Conservation (phyloP, 2,888 invertebrate genomes). For the Megastigmus dorsalis region DNA sequence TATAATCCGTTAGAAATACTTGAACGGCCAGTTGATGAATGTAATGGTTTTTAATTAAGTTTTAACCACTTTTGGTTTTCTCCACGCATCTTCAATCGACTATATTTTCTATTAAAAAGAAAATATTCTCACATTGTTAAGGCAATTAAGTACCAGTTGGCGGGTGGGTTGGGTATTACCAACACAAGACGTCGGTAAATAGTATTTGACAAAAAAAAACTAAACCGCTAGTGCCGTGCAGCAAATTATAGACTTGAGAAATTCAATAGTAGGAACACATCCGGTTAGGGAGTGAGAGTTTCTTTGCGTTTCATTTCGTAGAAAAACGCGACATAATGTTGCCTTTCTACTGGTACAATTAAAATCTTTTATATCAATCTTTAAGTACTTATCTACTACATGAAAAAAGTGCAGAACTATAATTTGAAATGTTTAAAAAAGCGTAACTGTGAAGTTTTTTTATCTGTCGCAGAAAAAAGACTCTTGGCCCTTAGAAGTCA, state of each 20-base stretch:
- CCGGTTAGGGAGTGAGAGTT: slow-evolving; percentile 16
- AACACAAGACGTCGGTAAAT: background rate
- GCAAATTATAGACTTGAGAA: slow-evolving; percentile 32
- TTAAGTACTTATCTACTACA: background rate
- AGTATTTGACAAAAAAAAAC: slow-evolving; percentile 4
- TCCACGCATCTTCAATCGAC: too few relatives aligned
- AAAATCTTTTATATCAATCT: slow-evolving; percentile 16
- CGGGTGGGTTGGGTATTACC: background rate
- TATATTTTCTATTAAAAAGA: background rate
- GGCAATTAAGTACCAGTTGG: background rate
- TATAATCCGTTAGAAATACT: too few relatives aligned
- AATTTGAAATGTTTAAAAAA: slow-evolving; percentile 10
- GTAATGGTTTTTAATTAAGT: too few relatives aligned
- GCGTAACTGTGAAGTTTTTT: slow-evolving; percentile 5
- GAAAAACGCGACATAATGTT: slow-evolving; percentile 29
- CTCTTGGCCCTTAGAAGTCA: background rate
- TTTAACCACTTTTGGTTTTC: too few relatives aligned
- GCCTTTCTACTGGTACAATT: slow-evolving; percentile 31
- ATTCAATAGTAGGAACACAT: slow-evolving; percentile 35
- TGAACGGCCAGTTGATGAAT: too few relatives aligned
- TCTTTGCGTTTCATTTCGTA: slow-evolving; percentile 31
- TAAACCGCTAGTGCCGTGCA: slow-evolving; percentile 7
- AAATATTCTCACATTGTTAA: background rate
- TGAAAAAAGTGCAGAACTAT: background rate
- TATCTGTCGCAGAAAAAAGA: background rate